Percentiles rank a stretch among this genome's conserved stretches.
These are phyloP conservation scores for Onychomys leucogaster DNA, from an alignment of 2,797 vertebrate species.

Conservation along the genomic window DNA sequence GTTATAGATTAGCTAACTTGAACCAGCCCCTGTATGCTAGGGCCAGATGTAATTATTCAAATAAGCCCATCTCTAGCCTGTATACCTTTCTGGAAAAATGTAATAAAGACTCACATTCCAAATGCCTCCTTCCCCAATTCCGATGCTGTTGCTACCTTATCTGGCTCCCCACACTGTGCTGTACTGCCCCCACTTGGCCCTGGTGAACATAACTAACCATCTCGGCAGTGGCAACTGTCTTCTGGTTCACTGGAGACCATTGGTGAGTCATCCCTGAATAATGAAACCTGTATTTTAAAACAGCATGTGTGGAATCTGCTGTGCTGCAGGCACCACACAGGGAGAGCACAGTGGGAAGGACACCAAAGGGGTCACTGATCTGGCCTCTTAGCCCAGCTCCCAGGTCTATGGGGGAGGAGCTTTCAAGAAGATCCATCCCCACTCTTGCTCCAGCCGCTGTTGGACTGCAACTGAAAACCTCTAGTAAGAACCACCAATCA, in stretches of 20 bases:
- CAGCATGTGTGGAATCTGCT: background rate
- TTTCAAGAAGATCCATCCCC: background rate
- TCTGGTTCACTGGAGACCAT: background rate
- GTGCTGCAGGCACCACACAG: background rate
- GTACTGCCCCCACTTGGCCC: background rate
- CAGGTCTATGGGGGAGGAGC: background rate
- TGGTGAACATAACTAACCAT: background rate
- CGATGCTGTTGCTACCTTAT: background rate
- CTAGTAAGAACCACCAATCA: background rate
- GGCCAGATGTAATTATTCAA: background rate
- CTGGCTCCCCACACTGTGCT: background rate
- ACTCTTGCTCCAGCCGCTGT: background rate
- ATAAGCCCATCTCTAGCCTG: background rate
- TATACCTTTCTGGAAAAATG: background rate
- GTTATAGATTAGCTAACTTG: background rate
- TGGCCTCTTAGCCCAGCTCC: background rate
- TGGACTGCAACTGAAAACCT: background rate
- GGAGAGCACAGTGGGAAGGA: background rate
- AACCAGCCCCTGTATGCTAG: background rate
- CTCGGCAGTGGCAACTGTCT: background rate
- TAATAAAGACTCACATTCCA: background rate
- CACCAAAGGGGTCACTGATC: background rate
- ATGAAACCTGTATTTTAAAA: conserved; percentile 15
- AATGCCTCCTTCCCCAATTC: accelerated
- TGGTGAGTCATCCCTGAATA: background rate